Base-by-base conservation (phyloP, 2,113 vertebrate genomes). In the Ochotona princeps region DNA sequence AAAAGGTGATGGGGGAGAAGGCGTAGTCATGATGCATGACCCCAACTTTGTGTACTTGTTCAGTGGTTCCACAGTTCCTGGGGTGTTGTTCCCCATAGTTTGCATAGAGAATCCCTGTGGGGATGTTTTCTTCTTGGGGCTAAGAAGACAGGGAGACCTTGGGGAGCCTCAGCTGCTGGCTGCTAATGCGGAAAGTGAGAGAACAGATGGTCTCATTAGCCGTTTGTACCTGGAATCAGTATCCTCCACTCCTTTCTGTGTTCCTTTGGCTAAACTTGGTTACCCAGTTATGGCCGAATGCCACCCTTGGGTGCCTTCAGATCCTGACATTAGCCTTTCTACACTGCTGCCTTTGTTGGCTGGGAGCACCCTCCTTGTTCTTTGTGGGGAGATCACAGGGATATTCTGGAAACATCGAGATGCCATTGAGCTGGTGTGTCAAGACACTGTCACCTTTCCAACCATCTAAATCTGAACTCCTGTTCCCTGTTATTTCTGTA, bases 181-280 rank as follows among this genome's bases (percentile, higher is more conserved):
- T 8, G 47, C n/a, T 67, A 28, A 2, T 65, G 44, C 25, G 35
- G 21, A 11, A 17, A 75, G 44, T 15, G 32, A 90, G 44, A 73
- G 28, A 38, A 8, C 0, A 1, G 35, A 9, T 25, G 6, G 9
- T 21, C n/a, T 73, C 6, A 3, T 0, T n/a, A 60, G 54, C 44
- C 10, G 49, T 57, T 66, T 69, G 26, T n/a, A 86, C 9, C 15
- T 44, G 54, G 67, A 63, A n/a, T 5, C 4, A 20, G 14, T 4
- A 10, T 49, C 7, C 9, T 1, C 35, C 5, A 5, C 8, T 17
- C 15, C 63, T 18, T 66, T 82, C 47, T 54, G 8, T 1, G 5
- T n/a, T 51, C 32, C 69, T 10, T 51, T 60, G 72, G 6, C 83
- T 72, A 79, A 57, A 66, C 28, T 72, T 44, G 15, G 69, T 51